phyloP scores from a whole-genome alignment of 2,888 invertebrate genomes.

The Euclidia mi region DNA sequence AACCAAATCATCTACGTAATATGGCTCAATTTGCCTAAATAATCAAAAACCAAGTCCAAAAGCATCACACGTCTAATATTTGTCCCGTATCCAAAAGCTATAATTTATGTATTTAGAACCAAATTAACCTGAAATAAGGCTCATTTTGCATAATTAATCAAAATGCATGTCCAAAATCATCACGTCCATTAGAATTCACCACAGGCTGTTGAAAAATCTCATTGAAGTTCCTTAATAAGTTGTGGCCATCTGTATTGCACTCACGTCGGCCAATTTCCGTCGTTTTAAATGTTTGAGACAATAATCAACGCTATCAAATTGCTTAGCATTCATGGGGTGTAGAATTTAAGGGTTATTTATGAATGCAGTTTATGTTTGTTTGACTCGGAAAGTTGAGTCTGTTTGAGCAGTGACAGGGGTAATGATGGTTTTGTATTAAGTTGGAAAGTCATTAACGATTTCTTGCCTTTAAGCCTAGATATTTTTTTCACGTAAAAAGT shows the following conservation, averaged over 20 bases:
- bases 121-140: neutral
- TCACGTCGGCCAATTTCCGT: conserved; percentile 77
- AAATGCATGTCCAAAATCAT: conserved; percentile 9
- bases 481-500: too few relatives aligned
- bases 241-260: conserved; percentile 62
- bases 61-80: too few relatives aligned
- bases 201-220: conserved; percentile 43
- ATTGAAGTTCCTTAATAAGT: conserved; percentile 71
- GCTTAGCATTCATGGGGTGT: conserved; percentile 57
- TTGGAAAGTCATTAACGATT: too few relatives aligned
- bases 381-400: conserved; percentile 15
- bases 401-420: conserved; percentile 7
- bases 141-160: neutral
- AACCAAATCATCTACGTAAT: too few relatives aligned
- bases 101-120: neutral
- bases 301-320: conserved; percentile 81
- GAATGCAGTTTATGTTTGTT: conserved; percentile 37
- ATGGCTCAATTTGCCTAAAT: too few relatives aligned
- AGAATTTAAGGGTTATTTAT: conserved; percentile 48
- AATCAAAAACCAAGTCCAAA: too few relatives aligned
- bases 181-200: conserved; percentile 48
- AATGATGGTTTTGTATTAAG: conserved; percentile 7
- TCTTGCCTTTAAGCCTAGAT: too few relatives aligned
- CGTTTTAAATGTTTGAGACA: conserved; percentile 78
- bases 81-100: too few relatives aligned